A percentile compares a stretch with the other conserved stretches of the same genome.
Conservation (phyloP, 2,113 vertebrate species). For the Tauraco erythrolophus region DNA sequence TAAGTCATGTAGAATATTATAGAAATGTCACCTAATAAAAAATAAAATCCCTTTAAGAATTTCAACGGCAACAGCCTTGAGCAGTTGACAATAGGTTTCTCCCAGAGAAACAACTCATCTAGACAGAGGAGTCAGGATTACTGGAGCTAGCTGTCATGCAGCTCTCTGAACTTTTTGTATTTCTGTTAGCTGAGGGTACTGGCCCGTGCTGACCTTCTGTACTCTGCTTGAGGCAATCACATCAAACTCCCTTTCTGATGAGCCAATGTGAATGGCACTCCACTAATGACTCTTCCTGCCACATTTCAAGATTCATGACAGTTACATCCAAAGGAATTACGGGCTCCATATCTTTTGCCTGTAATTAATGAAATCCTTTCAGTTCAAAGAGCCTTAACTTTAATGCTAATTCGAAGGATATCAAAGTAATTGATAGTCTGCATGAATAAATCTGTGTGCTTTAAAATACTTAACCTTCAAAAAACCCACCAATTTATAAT, state of each 20-base stretch:
- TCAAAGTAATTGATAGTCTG: conserved; percentile 51
- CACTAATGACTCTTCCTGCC: conserved; percentile 66
- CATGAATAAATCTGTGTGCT: conserved; percentile 20
- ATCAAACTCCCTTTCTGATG: conserved; percentile 53
- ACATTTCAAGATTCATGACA: conserved; percentile 59
- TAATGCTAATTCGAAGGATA: conserved; percentile 56
- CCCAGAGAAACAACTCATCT: conserved; percentile 43
- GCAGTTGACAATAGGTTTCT: conserved; percentile 23
- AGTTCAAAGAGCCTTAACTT: conserved; percentile 27
- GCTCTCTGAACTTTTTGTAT: conserved; percentile 25
- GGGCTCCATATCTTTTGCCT: conserved; percentile 20
- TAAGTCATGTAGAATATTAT: conserved; percentile 42
- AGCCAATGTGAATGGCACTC: conserved; percentile 28
- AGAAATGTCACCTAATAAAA: conserved; percentile 51
- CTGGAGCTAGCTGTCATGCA: conserved; percentile 43
- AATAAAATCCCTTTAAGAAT: conserved; percentile 47
- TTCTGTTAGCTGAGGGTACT: conserved; percentile 41
- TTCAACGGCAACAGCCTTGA: conserved; percentile 48
- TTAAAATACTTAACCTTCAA: conserved; percentile 59
- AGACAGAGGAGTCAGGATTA: conserved; percentile 50
- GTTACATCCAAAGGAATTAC: conserved; percentile 53
- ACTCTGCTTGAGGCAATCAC: conserved; percentile 64
- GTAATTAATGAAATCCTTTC: conserved; percentile 59
- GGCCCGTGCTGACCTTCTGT: conserved; percentile 33
- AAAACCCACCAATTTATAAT: conserved; percentile 20